Conservation (phyloP, 2,113 vertebrate species). For the rabbit (Oryctolagus cuniculus) region mOryCun1.1 NC_091443.1:7825501-7826000, state of each 20-base stretch:
- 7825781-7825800: not conserved
- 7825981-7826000: not conserved
- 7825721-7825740: not conserved
- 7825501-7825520: not conserved
- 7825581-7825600: slow-evolving; percentile 20
- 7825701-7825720: not conserved
- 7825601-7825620: not conserved
- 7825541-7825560: slow-evolving; percentile 29
- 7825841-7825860: not conserved
- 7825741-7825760: not conserved
- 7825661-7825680: not conserved
- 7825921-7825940: not conserved
- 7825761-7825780: not conserved
- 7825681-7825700: not conserved
- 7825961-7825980: not conserved
- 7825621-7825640: not conserved
- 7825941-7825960: not conserved
- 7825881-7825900: not conserved
- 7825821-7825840: not conserved
- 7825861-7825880: not conserved
- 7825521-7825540: slow-evolving; percentile 52
- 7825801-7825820: not conserved
- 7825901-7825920: not conserved
- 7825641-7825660: not conserved
- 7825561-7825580: slow-evolving; percentile 33